Conservation (phyloP, 2,888 invertebrate species). For the Adelphocoris suturalis region DNA sequence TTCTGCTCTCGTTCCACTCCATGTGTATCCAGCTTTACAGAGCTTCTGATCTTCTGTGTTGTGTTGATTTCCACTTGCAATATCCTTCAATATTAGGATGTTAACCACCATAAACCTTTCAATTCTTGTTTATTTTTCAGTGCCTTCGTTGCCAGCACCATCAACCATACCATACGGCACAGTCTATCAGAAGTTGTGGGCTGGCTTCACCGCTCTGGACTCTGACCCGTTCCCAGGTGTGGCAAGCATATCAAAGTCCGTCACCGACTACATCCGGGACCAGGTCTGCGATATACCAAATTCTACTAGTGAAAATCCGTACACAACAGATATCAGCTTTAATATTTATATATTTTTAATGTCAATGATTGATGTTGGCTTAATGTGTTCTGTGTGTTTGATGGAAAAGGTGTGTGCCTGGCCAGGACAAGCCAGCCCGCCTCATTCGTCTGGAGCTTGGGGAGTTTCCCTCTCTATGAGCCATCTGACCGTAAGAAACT, state of each 20-base stretch:
- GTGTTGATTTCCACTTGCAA: too few relatives aligned
- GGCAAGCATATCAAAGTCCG: conserved; percentile 86
- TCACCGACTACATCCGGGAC: conserved; percentile 88
- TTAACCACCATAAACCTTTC: too few relatives aligned
- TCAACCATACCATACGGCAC: conserved; percentile 81
- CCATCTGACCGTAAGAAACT: conserved; percentile 75
- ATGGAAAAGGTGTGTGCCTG: conserved; percentile 75
- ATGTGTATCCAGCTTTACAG: too few relatives aligned
- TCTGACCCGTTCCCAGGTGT: conserved; percentile 94
- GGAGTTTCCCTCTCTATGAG: conserved; percentile 74
- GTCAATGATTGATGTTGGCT: too few relatives aligned
- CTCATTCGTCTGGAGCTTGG: conserved; percentile 73
- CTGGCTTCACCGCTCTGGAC: conserved; percentile 87
- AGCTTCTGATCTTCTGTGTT: too few relatives aligned
- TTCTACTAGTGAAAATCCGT: too few relatives aligned
- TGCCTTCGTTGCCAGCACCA: conserved; percentile 28
- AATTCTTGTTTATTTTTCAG: conserved; percentile 14
- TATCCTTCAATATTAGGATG: too few relatives aligned
- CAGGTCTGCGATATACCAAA: conserved; percentile 81
- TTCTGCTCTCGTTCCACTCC: too few relatives aligned
- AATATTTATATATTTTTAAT: too few relatives aligned
- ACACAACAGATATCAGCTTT: too few relatives aligned
- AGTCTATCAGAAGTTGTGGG: conserved; percentile 94
- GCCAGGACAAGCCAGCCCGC: conserved; percentile 74
- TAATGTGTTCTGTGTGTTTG: conserved; percentile 59